phyloP scores from a whole-genome alignment of 2,113 vertebrate genomes.

The Panthera leo region DNA sequence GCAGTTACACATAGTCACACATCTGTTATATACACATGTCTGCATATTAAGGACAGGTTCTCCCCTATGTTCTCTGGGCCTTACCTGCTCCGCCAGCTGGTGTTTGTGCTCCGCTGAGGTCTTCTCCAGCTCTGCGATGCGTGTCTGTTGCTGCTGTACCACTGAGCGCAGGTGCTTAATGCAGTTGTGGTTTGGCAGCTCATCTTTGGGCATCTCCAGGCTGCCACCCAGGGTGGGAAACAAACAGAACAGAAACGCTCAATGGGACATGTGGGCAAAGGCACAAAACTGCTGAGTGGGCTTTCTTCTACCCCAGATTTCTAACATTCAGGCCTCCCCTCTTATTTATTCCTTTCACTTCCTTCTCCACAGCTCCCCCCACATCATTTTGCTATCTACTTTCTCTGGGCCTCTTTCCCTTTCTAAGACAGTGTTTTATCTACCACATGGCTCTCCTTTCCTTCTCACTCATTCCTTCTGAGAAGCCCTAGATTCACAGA shows the following conservation, averaged over 20 bases:
- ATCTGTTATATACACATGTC: not conserved
- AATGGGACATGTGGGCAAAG: not conserved
- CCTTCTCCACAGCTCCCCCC: not conserved
- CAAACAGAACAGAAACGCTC: not conserved
- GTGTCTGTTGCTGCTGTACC: slow-evolving; percentile 95
- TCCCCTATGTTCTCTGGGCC: accelerated
- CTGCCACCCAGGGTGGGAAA: slow-evolving; percentile 77
- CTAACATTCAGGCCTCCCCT: not conserved
- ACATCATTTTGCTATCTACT: not conserved
- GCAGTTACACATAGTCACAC: too few species aligned
- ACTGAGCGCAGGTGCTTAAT: slow-evolving; percentile 95
- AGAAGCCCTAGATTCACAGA: not conserved
- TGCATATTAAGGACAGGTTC: not conserved
- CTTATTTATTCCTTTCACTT: not conserved
- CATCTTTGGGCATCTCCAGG: slow-evolving; percentile 99
- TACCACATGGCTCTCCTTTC: not conserved
- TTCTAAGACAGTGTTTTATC: not conserved
- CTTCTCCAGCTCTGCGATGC: slow-evolving; percentile 97
- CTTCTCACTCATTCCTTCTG: not conserved
- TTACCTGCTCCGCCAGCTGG: slow-evolving; percentile 96
- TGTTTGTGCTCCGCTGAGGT: slow-evolving; percentile 95
- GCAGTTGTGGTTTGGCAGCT: slow-evolving; percentile 96
- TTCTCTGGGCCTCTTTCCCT: not conserved
- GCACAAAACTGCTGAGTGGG: not conserved
- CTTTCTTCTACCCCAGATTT: not conserved